A percentile compares a stretch with the other conserved stretches of the same genome.
phyloP scores from a whole-genome alignment of 2,797 vertebrate species.

The Capromys pilorides region DNA sequence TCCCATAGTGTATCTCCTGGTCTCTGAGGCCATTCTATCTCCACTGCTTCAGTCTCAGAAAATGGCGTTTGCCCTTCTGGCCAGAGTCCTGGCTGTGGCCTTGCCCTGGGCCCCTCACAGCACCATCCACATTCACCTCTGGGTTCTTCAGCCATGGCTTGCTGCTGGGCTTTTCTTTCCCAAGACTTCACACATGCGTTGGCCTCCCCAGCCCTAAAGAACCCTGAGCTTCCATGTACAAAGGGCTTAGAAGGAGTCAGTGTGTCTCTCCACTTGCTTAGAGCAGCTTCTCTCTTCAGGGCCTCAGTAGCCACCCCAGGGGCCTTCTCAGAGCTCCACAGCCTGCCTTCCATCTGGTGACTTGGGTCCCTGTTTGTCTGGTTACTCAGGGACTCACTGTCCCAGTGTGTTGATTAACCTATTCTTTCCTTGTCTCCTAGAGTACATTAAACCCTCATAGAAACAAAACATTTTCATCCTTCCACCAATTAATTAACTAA shows the following conservation, averaged over 20 bases:
- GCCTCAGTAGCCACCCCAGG: background rate
- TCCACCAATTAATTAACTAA: constrained; percentile 37
- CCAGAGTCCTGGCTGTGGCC: background rate
- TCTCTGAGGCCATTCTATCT: background rate
- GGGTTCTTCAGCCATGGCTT: background rate
- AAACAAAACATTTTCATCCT: constrained; percentile 27
- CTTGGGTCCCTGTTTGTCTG: background rate
- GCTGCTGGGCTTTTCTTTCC: background rate
- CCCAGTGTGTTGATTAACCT: background rate
- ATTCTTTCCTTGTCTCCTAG: background rate
- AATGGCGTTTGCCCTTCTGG: background rate
- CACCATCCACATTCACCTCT: background rate
- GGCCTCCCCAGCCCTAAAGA: background rate
- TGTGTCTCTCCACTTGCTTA: background rate
- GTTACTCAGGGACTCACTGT: background rate
- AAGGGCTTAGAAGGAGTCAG: background rate
- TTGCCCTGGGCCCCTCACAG: background rate
- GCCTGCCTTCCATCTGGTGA: background rate
- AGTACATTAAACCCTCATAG: background rate
- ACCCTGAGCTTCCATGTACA: background rate
- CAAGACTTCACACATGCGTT: background rate
- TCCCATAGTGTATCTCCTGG: background rate
- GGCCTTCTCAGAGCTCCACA: background rate
- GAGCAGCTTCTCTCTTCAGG: background rate
- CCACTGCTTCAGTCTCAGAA: background rate